Evolutionary conservation across 2,888 invertebrate genomes (phyloP).

Genomic region (Selenia dentaria): DNA sequence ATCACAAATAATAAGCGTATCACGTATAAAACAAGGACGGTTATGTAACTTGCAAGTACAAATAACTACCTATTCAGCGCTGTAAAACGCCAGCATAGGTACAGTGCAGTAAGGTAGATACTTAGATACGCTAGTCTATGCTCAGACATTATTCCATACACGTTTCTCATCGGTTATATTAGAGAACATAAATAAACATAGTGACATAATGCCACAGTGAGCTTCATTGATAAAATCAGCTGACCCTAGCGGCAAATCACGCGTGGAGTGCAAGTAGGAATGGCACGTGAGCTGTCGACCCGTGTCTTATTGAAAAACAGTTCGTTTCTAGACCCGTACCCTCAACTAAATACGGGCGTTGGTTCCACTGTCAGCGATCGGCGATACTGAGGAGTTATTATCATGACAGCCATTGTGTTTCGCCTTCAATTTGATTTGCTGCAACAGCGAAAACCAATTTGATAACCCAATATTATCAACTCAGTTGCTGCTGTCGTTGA

Average conservation of each 20-base stretch:
- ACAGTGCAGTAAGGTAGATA: no score
- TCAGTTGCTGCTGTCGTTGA: no score
- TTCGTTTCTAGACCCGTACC: conserved; percentile 50
- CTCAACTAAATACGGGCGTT: not conserved
- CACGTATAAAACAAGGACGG: no score
- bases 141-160: not conserved
- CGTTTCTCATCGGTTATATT: not conserved
- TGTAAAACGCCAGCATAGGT: no score
- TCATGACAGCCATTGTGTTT: no score
- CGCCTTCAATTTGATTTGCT: no score
- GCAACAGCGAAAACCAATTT: no score
- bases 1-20: no score
- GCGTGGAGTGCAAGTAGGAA: conserved; percentile 44
- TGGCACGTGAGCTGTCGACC: conserved; percentile 70
- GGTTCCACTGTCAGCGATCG: conserved; percentile 7
- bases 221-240: conserved; percentile 51
- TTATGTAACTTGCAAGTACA: no score
- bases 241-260: conserved; percentile 57
- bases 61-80: no score
- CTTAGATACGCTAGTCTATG: no score
- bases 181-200: not conserved
- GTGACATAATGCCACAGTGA: conserved; percentile 36
- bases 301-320: conserved; percentile 62
- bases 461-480: no score
- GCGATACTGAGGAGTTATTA: not conserved